A percentile compares a stretch with the other conserved stretches of the same genome.
phyloP scores from a whole-genome alignment of 1,140 invertebrate genomes.

The Homalodisca vitripennis region DNA sequence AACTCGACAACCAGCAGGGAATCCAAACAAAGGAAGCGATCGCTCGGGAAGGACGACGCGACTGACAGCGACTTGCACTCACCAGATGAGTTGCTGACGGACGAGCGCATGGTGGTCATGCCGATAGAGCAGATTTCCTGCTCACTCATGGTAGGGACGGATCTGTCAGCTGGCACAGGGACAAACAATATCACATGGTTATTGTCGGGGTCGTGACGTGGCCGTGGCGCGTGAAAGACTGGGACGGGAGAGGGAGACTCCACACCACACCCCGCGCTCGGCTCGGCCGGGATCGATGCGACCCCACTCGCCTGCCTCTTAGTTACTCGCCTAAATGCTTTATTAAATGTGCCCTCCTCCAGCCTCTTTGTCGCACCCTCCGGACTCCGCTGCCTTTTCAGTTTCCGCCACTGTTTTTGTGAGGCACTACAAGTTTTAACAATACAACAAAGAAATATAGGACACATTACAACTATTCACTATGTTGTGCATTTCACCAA shows the following conservation, averaged over 20 bases:
- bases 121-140: constrained; percentile 52
- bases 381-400: no score
- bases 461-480: no score
- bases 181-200: background rate
- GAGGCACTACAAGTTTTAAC: no score
- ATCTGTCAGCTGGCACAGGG: background rate
- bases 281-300: background rate
- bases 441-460: no score
- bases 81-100: constrained; percentile 50
- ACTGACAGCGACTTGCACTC: constrained; percentile 36
- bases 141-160: constrained; percentile 39
- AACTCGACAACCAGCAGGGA: background rate
- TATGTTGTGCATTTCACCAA: no score
- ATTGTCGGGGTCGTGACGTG: background rate
- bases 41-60: background rate
- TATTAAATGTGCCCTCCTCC: no score
- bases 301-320: constrained; percentile 1
- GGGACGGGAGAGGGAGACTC: background rate
- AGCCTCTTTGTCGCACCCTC: no score
- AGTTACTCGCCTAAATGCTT: constrained; percentile 20
- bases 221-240: background rate
- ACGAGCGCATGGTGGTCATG: constrained; percentile 51
- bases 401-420: no score
- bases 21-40: background rate
- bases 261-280: background rate